Percentiles rank a stretch among this genome's conserved stretches.
Evolutionary conservation across 2,888 invertebrate genomes (phyloP).

Genomic region (Bembecia ichneumoniformis): DNA sequence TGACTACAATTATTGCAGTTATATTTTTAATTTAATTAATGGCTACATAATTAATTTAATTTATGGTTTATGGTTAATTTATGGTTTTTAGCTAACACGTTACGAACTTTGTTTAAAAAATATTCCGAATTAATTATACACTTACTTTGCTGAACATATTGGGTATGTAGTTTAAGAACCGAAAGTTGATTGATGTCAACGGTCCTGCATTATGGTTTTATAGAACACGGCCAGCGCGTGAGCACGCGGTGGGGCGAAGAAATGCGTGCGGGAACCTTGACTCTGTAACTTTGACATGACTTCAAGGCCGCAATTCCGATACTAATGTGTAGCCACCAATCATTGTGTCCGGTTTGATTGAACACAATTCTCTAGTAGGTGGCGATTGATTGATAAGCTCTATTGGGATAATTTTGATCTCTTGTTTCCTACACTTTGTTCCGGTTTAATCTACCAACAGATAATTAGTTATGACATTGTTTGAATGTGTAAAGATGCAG

Average conservation of each 20-base stretch:
- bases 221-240: constrained; percentile 27
- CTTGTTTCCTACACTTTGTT: neutral
- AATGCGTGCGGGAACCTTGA: constrained; percentile 42
- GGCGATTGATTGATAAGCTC: neutral
- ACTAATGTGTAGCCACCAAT: constrained; percentile 20
- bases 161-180: constrained; percentile 35
- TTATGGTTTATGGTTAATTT: no score
- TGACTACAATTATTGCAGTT: no score
- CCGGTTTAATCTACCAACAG: neutral
- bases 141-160: constrained; percentile 57
- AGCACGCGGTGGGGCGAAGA: constrained; percentile 41
- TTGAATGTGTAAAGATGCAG: no score
- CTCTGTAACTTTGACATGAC: constrained; percentile 39
- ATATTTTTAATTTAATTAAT: no score
- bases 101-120: neutral
- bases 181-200: constrained; percentile 45
- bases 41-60: no score
- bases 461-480: no score
- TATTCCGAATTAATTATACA: constrained; percentile 6
- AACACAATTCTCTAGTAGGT: neutral
- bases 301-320: constrained; percentile 30
- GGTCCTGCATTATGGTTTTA: constrained; percentile 43
- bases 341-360: constrained; percentile 17
- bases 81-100: neutral
- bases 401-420: neutral